These are phyloP conservation scores for Hipposideros larvatus DNA, from an alignment of 2,797 vertebrate genomes.

Conservation along the genomic window DNA sequence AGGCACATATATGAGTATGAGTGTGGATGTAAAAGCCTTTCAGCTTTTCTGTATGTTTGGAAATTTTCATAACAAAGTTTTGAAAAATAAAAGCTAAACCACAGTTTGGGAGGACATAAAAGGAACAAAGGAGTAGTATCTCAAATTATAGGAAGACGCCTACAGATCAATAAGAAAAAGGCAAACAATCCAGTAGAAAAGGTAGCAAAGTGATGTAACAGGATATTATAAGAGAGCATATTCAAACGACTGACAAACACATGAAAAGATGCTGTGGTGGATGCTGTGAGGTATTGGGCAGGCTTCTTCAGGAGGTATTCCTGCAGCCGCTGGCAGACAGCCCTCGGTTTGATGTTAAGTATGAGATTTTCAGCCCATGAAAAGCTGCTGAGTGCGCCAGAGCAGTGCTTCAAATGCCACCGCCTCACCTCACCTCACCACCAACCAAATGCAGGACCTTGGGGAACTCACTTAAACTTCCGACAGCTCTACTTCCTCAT, in stretches of 20 bases:
- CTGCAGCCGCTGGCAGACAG: neutral
- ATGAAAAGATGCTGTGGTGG: neutral
- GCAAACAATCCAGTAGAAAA: neutral
- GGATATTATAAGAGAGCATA: neutral
- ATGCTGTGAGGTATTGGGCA: neutral
- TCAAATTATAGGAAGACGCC: neutral
- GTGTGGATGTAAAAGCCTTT: neutral
- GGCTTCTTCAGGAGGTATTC: neutral
- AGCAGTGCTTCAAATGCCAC: neutral
- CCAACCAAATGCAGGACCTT: neutral
- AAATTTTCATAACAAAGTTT: neutral
- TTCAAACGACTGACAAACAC: neutral
- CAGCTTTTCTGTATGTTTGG: neutral
- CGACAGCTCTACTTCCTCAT: neutral
- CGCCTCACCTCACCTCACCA: neutral
- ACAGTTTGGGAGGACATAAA: constrained; percentile 4
- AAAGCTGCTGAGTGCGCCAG: neutral
- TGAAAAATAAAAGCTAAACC: neutral
- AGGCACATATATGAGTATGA: neutral
- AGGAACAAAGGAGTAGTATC: neutral
- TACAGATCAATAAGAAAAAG: constrained; percentile 39
- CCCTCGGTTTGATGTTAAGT: neutral
- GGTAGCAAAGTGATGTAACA: neutral
- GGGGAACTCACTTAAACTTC: neutral
- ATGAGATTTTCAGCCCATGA: neutral